Evolutionary conservation across 2,113 vertebrate genomes (phyloP).

Genomic region (Puffinus mauretanicus): DNA sequence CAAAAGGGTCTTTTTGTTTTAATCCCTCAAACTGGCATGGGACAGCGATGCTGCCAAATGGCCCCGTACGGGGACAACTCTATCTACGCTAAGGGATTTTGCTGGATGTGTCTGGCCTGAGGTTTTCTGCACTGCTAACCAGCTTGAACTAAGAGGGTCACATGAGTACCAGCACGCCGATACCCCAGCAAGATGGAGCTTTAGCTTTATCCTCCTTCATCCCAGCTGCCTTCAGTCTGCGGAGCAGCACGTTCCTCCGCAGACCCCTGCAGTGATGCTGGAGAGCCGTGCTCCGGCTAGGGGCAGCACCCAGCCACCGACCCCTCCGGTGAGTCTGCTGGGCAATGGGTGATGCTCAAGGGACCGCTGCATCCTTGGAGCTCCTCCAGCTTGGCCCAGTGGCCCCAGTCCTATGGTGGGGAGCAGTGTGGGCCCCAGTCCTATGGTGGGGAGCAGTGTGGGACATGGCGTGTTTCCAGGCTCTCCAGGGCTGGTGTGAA

Average conservation of each 20-base stretch:
- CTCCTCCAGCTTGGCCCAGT: not conserved
- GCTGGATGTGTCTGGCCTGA: not conserved
- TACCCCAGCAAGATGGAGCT: not conserved
- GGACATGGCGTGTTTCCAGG: not conserved
- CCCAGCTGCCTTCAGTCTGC: not conserved
- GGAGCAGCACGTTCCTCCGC: accelerated
- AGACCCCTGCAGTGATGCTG: not conserved
- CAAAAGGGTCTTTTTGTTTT: not conserved
- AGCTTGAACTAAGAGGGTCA: not conserved
- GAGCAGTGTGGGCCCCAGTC: not conserved
- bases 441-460: not conserved
- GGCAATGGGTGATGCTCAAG: not conserved
- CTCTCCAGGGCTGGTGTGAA: not conserved
- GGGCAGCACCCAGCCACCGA: not conserved
- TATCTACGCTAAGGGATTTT: not conserved
- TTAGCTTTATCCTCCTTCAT: not conserved
- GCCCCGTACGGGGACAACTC: not conserved
- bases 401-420: too few relatives aligned
- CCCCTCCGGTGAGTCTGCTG: accelerated
- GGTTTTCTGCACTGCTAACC: not conserved
- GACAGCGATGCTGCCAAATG: not conserved
- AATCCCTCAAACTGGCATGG: not conserved
- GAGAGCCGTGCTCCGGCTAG: not conserved
- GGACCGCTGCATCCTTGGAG: not conserved
- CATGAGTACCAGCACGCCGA: accelerated